phyloP scores from a whole-genome alignment of 2,888 invertebrate species.

The Dynastes maya region DNA sequence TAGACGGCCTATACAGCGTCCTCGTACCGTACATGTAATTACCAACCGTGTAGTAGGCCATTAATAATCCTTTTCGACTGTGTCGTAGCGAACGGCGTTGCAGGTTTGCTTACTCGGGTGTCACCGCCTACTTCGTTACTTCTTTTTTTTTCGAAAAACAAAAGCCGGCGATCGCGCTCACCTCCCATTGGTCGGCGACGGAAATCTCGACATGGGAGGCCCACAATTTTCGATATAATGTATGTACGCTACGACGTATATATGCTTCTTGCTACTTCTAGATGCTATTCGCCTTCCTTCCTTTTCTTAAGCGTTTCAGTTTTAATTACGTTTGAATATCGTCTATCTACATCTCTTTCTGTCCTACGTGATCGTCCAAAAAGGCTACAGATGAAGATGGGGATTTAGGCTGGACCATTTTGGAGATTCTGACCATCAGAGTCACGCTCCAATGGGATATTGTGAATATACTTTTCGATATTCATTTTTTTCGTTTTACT shows the following conservation, averaged over 20 bases:
- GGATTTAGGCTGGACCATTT: background rate
- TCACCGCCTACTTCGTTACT: conserved; percentile 56
- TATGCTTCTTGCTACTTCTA: background rate
- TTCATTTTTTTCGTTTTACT: background rate
- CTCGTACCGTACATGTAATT: too few species aligned
- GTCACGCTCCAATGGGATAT: conserved; percentile 17
- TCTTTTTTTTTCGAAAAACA: conserved; percentile 53
- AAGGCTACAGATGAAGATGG: conserved; percentile 9
- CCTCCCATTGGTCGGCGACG: conserved; percentile 53
- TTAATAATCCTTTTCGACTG: too few species aligned
- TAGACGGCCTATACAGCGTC: too few species aligned
- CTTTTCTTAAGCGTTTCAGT: too few species aligned
- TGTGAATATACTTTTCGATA: conserved; percentile 2
- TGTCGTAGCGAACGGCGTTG: too few species aligned
- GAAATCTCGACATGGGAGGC: conserved; percentile 58
- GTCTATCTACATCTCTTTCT: conserved; percentile 1
- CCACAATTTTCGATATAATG: conserved; percentile 48
- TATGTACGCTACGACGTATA: conserved; percentile 9
- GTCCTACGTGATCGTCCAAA: background rate
- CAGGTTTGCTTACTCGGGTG: conserved; percentile 20
- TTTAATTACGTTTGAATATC: too few species aligned
- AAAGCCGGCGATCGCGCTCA: conserved; percentile 51
- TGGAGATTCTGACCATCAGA: too few species aligned
- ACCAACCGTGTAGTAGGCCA: too few species aligned
- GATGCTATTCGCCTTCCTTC: too few species aligned